phyloP scores from a whole-genome alignment of 2,888 invertebrate genomes.

The Drosophila rellima region DNA sequence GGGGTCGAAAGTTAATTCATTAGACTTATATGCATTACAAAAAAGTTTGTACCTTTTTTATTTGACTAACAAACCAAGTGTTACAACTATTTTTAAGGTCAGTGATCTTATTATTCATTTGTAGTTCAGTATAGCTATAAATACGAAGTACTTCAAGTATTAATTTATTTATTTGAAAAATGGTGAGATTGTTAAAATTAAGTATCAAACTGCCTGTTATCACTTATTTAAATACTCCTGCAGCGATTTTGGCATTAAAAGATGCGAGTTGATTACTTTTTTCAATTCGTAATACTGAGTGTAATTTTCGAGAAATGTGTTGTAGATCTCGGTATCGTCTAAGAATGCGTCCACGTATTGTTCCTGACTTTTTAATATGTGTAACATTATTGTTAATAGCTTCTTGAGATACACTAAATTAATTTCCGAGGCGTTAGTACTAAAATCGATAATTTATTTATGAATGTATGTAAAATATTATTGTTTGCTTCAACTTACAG shows the following conservation, averaged over 20 bases:
- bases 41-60: no score
- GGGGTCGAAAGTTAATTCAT: no score
- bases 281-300: conserved; percentile 46
- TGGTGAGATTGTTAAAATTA: no score
- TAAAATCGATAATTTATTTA: conserved; percentile 3
- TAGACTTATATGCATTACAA: no score
- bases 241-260: conserved; percentile 30
- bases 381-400: conserved; percentile 21
- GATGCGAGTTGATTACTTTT: conserved; percentile 26
- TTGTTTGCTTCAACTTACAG: conserved; percentile 20
- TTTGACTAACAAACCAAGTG: no score
- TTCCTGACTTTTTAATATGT: conserved; percentile 31
- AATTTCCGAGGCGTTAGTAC: conserved; percentile 5
- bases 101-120: neutral
- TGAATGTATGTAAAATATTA: neutral
- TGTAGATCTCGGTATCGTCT: conserved; percentile 21
- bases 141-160: no score
- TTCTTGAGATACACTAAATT: conserved; percentile 19
- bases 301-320: conserved; percentile 27
- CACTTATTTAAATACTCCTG: conserved; percentile 14
- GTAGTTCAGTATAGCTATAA: neutral
- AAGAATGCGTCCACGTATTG: conserved; percentile 4
- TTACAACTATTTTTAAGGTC: neutral
- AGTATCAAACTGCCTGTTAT: neutral
- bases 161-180: no score